Evolutionary conservation across 2,888 invertebrate genomes (phyloP).

Genomic region (Lutraria lutraria): DNA sequence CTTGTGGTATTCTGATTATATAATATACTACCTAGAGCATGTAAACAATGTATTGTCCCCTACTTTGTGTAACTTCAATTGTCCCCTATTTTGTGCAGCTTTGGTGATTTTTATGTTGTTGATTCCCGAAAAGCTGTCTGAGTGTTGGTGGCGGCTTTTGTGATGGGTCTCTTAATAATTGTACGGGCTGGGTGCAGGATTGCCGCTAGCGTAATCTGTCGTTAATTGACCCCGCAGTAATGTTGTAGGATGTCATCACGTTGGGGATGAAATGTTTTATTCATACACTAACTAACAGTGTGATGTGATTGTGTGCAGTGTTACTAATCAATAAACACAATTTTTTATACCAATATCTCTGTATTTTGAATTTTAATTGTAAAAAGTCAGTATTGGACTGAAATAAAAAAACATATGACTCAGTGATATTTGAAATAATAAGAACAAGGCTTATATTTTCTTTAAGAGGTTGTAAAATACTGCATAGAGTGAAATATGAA

Average conservation of each 20-base stretch:
- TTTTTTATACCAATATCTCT: too few relatives aligned
- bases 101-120: neutral
- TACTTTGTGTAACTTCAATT: neutral
- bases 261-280: neutral
- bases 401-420: too few relatives aligned
- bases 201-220: neutral
- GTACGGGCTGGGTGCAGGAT: neutral
- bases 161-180: neutral
- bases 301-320: too few relatives aligned
- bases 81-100: neutral
- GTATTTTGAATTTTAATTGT: too few relatives aligned
- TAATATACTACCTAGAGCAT: neutral
- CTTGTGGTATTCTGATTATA: neutral
- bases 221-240: neutral
- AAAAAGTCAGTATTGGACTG: too few relatives aligned
- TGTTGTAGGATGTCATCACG: neutral
- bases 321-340: too few relatives aligned
- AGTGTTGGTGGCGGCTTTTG: neutral
- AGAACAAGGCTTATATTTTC: too few relatives aligned
- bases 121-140: neutral
- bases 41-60: conserved; percentile 14
- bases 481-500: too few relatives aligned
- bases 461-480: too few relatives aligned
- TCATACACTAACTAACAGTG: too few relatives aligned
- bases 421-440: too few relatives aligned